phyloP scores from a whole-genome alignment of 2,797 vertebrate genomes.

The Catharus ustulatus region DNA sequence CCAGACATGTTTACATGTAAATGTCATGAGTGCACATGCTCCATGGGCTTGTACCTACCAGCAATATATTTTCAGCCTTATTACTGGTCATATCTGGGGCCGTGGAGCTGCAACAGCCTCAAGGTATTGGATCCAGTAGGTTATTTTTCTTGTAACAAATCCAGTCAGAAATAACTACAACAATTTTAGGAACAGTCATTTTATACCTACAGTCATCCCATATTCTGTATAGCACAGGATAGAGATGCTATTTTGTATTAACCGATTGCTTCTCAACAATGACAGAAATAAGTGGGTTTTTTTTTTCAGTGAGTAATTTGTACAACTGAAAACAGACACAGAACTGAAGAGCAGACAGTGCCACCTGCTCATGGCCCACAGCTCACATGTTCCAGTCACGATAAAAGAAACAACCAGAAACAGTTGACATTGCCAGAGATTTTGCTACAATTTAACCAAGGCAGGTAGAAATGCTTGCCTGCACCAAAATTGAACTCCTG shows the following conservation, averaged over 20 bases:
- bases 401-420: neutral
- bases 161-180: neutral
- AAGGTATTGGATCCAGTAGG: neutral
- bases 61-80: neutral
- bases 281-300: neutral
- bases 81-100: neutral
- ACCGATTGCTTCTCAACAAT: neutral
- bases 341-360: neutral
- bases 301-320: neutral
- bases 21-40: neutral
- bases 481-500: neutral
- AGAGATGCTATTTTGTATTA: neutral
- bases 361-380: neutral
- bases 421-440: neutral
- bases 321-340: neutral
- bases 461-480: neutral
- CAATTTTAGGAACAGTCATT: neutral
- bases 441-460: neutral
- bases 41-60: neutral
- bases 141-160: neutral
- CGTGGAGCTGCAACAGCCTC: neutral
- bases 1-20: neutral
- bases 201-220: neutral
- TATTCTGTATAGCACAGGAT: neutral
- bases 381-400: neutral